These are phyloP conservation scores for Nomada flava DNA, from an alignment of 2,888 invertebrate genomes.

Conservation along the genomic window DNA sequence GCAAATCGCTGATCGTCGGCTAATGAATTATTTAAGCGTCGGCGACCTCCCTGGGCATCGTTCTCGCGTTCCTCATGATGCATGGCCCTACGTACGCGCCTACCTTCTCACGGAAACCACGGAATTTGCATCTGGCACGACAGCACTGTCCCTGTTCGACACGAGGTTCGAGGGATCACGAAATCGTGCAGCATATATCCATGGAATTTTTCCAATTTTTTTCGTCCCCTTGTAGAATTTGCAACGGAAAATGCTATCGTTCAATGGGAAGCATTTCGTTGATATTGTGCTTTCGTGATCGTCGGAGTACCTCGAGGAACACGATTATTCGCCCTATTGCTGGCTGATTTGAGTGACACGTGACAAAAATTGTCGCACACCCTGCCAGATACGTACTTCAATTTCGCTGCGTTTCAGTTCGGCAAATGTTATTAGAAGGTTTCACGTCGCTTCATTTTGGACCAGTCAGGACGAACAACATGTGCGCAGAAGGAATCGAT, in stretches of 20 bases:
- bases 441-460: conserved; percentile 7
- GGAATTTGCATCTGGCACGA: neutral
- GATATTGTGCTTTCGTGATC: too few relatives aligned
- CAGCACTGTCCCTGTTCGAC: too few relatives aligned
- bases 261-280: neutral
- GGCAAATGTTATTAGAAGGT: conserved; percentile 17
- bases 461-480: conserved; percentile 39
- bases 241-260: too few relatives aligned
- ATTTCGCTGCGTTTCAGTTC: conserved; percentile 13
- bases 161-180: too few relatives aligned
- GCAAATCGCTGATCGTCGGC: conserved; percentile 50
- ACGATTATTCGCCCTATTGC: neutral
- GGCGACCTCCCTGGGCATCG: neutral
- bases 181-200: too few relatives aligned
- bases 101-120: neutral
- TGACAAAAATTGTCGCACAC: neutral
- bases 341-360: neutral
- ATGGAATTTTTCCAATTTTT: neutral
- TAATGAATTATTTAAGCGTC: conserved; percentile 66
- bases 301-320: too few relatives aligned
- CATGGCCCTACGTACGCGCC: conserved; percentile 22
- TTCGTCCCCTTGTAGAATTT: neutral
- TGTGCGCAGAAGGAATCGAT: conserved; percentile 39
- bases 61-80: conserved; percentile 36
- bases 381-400: neutral